Conservation (phyloP, 2,113 vertebrate genomes). For the Monopterus albus region DNA sequence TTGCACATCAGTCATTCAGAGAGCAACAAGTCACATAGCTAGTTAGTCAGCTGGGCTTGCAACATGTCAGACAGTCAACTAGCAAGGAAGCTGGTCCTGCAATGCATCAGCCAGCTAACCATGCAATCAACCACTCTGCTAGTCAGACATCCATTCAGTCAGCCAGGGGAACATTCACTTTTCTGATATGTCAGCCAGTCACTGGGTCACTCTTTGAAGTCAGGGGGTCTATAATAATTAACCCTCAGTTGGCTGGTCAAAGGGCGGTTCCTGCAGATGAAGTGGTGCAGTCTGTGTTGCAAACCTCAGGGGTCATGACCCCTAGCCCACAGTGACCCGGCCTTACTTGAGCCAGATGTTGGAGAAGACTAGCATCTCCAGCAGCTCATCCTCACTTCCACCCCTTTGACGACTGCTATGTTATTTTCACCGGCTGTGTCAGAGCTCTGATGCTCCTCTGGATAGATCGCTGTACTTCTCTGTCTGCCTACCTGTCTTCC, state of each 20-base stretch:
- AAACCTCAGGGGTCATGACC: constrained; percentile 86
- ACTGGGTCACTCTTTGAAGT: constrained; percentile 76
- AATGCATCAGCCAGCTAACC: background rate
- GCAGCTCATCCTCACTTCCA: background rate
- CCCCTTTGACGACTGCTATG: background rate
- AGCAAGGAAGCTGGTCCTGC: background rate
- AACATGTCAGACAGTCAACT: constrained; percentile 1
- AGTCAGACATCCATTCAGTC: background rate
- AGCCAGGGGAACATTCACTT: too few species aligned
- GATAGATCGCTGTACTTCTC: constrained; percentile 22
- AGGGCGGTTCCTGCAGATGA: constrained; percentile 82
- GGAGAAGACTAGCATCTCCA: constrained; percentile 72
- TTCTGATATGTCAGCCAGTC: constrained; percentile 30
- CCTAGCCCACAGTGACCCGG: constrained; percentile 70
- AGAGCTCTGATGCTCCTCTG: constrained; percentile 34
- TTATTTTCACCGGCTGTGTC: constrained; percentile 29
- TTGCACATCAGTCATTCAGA: background rate
- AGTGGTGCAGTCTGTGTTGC: constrained; percentile 82
- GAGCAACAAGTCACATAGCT: constrained; percentile 23
- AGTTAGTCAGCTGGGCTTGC: background rate
- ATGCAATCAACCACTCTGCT: background rate
- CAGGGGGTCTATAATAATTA: constrained; percentile 89
- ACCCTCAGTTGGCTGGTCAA: constrained; percentile 82
- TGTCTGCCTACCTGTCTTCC: background rate
- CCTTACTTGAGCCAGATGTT: constrained; percentile 95